These are phyloP conservation scores for Aleiodes leptofemur DNA, from an alignment of 2,888 invertebrate genomes.

Conservation along the genomic window DNA sequence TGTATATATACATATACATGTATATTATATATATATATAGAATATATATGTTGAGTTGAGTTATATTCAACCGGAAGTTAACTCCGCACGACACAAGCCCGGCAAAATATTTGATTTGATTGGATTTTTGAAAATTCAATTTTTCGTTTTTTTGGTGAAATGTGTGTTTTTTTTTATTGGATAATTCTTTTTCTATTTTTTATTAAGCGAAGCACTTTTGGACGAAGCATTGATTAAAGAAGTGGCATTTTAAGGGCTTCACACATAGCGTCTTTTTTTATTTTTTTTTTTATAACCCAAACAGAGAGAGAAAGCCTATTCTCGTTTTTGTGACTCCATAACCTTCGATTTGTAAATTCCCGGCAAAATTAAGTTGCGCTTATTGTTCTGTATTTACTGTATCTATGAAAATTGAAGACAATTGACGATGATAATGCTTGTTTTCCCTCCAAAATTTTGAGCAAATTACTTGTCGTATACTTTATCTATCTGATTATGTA, in stretches of 20 bases:
- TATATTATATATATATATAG: slow-evolving; percentile 1
- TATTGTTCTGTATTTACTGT: neutral
- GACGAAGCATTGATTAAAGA: neutral
- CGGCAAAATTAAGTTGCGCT: neutral
- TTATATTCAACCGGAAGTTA: slow-evolving; percentile 71
- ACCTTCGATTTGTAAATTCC: slow-evolving; percentile 8
- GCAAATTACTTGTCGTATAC: slow-evolving; percentile 43
- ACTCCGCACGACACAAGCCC: slow-evolving; percentile 58
- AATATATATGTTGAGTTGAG: slow-evolving; percentile 56
- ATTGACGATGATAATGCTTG: neutral
- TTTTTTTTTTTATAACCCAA: slow-evolving; percentile 29
- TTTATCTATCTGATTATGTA: slow-evolving; percentile 51
- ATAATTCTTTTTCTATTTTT: slow-evolving; percentile 23
- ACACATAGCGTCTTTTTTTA: slow-evolving; percentile 44
- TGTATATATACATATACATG: neutral
- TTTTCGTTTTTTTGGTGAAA: neutral
- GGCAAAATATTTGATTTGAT: slow-evolving; percentile 49
- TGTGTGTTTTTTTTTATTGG: neutral
- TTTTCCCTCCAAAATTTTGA: neutral
- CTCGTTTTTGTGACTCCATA: slow-evolving; percentile 44
- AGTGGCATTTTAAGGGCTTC: slow-evolving; percentile 30
- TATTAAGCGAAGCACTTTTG: neutral
- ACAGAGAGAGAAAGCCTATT: slow-evolving; percentile 23
- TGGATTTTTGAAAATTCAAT: slow-evolving; percentile 9
- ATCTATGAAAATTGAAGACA: slow-evolving; percentile 16